These are phyloP conservation scores for Laticauda colubrina DNA, from an alignment of 2,113 vertebrate genomes.

Conservation along the genomic window DNA sequence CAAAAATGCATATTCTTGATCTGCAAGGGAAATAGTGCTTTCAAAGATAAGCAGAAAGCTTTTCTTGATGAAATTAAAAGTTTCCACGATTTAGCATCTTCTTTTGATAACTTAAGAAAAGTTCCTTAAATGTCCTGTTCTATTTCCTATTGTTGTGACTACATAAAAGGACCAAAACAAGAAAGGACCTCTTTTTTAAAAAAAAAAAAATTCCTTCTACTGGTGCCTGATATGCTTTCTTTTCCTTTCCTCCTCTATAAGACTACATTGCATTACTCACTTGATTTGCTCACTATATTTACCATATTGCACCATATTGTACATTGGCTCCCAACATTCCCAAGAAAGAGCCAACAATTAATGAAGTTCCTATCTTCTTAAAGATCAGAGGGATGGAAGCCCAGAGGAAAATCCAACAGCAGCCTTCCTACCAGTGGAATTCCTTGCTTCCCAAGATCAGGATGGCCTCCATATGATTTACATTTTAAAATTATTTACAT, in stretches of 20 bases:
- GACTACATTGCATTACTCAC: not conserved
- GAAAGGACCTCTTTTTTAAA: not conserved
- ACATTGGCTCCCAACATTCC: not conserved
- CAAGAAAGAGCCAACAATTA: not conserved
- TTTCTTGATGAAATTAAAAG: constrained; percentile 11
- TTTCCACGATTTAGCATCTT: not conserved
- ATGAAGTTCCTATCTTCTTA: not conserved
- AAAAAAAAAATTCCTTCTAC: not conserved
- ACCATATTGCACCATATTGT: not conserved
- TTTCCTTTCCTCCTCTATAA: not conserved
- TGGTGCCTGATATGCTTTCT: not conserved
- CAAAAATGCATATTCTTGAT: constrained; percentile 1
- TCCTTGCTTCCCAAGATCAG: not conserved
- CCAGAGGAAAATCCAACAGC: not conserved
- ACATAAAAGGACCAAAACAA: not conserved
- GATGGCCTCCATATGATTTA: not conserved
- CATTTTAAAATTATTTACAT: not conserved
- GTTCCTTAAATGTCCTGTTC: not conserved
- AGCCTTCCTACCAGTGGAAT: not conserved
- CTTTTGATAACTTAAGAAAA: not conserved
- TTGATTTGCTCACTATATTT: not conserved
- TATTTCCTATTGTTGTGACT: not conserved
- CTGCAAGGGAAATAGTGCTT: constrained; percentile 15
- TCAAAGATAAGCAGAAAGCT: constrained; percentile 14
- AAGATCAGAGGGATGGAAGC: not conserved